A percentile compares a stretch with the other conserved stretches of the same genome.
These are phyloP conservation scores for Phaenicophaeus curvirostris DNA, from an alignment of 2,797 vertebrate genomes.

Conservation along the genomic window DNA sequence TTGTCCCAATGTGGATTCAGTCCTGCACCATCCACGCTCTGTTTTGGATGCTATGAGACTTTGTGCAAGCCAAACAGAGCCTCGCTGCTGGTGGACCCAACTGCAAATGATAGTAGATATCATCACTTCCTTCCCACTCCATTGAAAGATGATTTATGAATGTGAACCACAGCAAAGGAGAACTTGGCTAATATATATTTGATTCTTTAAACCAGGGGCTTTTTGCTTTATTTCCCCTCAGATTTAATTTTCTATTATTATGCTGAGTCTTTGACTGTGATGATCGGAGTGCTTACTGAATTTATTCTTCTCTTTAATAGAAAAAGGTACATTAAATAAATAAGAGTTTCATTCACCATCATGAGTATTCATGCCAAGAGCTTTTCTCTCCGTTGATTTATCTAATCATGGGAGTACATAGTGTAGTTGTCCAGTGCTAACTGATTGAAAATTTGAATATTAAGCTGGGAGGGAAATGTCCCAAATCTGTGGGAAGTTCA, in stretches of 20 bases:
- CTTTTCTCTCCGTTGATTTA: neutral
- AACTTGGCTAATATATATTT: neutral
- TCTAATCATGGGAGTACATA: neutral
- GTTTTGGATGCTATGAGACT: neutral
- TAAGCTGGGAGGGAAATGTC: neutral
- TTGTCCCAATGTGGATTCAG: accelerated
- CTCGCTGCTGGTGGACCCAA: neutral
- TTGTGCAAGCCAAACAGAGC: neutral
- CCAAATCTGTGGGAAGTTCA: neutral
- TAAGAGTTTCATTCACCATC: neutral
- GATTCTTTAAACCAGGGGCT: neutral
- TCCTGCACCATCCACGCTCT: neutral
- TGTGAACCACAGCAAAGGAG: neutral
- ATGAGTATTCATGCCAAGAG: neutral
- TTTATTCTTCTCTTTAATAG: neutral
- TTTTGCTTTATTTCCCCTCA: neutral
- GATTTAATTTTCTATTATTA: neutral
- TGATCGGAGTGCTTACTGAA: neutral
- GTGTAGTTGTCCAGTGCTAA: neutral
- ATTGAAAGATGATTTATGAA: neutral
- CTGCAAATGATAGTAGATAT: neutral
- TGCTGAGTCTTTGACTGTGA: neutral
- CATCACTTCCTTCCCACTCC: neutral
- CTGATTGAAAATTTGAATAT: neutral
- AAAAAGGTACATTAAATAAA: neutral